These are phyloP conservation scores for Microdon myrmicae DNA, from an alignment of 2,888 invertebrate species.

Conservation along the genomic window DNA sequence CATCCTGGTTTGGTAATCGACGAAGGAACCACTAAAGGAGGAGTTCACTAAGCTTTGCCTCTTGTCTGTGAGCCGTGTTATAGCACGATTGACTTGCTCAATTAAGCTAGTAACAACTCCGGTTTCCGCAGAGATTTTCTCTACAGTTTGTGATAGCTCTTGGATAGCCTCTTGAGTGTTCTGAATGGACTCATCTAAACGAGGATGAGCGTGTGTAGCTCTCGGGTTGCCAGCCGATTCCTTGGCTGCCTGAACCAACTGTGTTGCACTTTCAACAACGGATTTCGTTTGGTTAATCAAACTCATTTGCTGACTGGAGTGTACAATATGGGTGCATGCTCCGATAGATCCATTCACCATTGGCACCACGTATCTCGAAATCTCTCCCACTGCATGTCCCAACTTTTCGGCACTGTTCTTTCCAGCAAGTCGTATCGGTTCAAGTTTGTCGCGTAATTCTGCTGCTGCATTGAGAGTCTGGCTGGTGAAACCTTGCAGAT, in stretches of 20 bases:
- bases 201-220: constrained; percentile 82
- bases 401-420: constrained; percentile 92
- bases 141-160: constrained; percentile 83
- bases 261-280: constrained; percentile 91
- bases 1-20: constrained; percentile 98
- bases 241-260: constrained; percentile 84
- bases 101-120: constrained; percentile 91
- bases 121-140: constrained; percentile 84
- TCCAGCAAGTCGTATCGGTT: constrained; percentile 85
- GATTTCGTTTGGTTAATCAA: constrained; percentile 93
- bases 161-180: constrained; percentile 82
- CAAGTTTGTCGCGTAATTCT: constrained; percentile 85
- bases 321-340: constrained; percentile 88
- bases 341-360: constrained; percentile 85
- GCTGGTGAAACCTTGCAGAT: constrained; percentile 80
- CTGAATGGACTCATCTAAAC: constrained; percentile 83
- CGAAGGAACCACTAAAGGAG: constrained; percentile 81
- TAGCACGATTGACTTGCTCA: constrained; percentile 90
- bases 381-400: constrained; percentile 85
- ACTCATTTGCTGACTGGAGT: constrained; percentile 86
- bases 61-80: constrained; percentile 81
- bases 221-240: constrained; percentile 94
- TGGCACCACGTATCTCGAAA: constrained; percentile 84
- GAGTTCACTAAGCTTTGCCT: constrained; percentile 77
- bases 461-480: constrained; percentile 82